Base-by-base conservation (phyloP, 2,888 invertebrate species). In the Cheilosia grossa region DNA sequence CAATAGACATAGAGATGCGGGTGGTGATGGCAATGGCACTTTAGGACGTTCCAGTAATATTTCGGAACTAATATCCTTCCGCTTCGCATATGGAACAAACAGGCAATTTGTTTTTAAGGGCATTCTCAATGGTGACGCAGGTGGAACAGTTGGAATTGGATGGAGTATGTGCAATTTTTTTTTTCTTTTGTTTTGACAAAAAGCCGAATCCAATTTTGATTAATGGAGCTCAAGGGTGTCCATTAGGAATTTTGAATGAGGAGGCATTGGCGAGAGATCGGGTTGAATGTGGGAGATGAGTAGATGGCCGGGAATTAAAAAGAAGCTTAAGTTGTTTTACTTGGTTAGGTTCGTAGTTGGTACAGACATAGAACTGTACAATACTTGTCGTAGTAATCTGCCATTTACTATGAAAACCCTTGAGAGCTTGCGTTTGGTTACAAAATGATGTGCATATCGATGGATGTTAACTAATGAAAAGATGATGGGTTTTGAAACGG, bases 101-200 rank as follows among this genome's bases (percentile, higher is more conserved):
- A 74, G 56, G 69, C 70, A 80, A 83, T 83, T 83, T 83, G 79
- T 59, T 83, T 78, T 80, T 51, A 70, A 70, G 83, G 82, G 56
- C 73, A 79, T 82, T 58, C 82, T 67, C 67, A 78, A 78, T 67
- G 67, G 66, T 63, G 79, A 79, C 82, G 61, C 67, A 82, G 64
- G 70, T 70, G 69, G 19, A 19, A 56, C 42, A 74, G 59, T 69
- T 44, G 10, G 30, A 24, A 13, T 15, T 4, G 24, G 24, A 24
- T 19, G 4, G 21, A 10, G 19, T 49, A 4, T 49, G 21, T 49
- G 19, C 0, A 5, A 21, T 19, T 30, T 70, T 17, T 51, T 2
- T 33, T 10, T 58, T 15, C 49, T 24, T 53, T 53, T 61, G 70
- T 59, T 56, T 66, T 61, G 61, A 47, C 44, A 66, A 70, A 47